These are phyloP conservation scores for Dasypolia templi DNA, from an alignment of 2,888 invertebrate genomes.

Conservation along the genomic window DNA sequence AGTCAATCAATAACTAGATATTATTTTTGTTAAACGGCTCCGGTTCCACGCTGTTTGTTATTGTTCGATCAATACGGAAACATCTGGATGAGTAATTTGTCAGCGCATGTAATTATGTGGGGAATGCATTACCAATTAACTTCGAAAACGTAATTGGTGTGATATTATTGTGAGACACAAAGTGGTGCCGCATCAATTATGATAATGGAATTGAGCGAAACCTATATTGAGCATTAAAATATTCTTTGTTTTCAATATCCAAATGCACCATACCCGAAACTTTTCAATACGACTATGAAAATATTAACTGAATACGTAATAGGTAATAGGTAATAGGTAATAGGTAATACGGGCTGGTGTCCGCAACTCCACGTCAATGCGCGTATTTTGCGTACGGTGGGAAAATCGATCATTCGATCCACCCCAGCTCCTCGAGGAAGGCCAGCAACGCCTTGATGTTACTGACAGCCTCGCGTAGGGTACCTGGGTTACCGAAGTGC, in stretches of 20 bases:
- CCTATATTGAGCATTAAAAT: slow-evolving; percentile 34
- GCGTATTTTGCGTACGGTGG: too few relatives aligned
- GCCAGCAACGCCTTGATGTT: too few relatives aligned
- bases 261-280: slow-evolving; percentile 13
- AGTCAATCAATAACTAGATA: not conserved
- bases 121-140: slow-evolving; percentile 58
- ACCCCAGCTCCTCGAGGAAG: too few relatives aligned
- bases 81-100: slow-evolving; percentile 50
- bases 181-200: slow-evolving; percentile 51
- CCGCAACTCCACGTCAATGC: too few relatives aligned
- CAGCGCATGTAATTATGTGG: slow-evolving; percentile 41
- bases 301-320: slow-evolving; percentile 33
- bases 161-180: slow-evolving; percentile 49
- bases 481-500: too few relatives aligned
- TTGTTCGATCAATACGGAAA: slow-evolving; percentile 38
- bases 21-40: slow-evolving; percentile 1
- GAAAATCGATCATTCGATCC: too few relatives aligned
- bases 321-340: too few relatives aligned
- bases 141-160: slow-evolving; percentile 54
- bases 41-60: not conserved
- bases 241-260: slow-evolving; percentile 51
- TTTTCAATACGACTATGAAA: slow-evolving; percentile 38
- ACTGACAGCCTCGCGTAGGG: too few relatives aligned
- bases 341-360: too few relatives aligned
- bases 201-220: slow-evolving; percentile 32